Conservation (phyloP, 2,888 invertebrate genomes). For the Nasonia oneida region DNA sequence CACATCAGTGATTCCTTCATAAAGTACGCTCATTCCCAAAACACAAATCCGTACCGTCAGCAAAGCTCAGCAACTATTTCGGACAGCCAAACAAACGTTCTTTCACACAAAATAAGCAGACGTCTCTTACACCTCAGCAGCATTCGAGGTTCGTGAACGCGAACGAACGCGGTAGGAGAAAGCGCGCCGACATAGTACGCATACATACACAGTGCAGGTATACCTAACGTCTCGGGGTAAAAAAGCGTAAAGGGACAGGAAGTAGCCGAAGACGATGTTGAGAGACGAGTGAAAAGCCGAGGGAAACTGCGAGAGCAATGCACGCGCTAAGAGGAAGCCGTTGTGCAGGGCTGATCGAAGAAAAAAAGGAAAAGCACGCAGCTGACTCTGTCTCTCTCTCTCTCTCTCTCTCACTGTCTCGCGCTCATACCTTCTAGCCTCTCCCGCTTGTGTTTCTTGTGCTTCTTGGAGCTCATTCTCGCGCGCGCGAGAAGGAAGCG, state of each 20-base stretch:
- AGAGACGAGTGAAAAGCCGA: background rate
- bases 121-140: background rate
- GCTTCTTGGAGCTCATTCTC: conserved; percentile 76
- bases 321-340: background rate
- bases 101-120: background rate
- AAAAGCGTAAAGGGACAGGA: background rate
- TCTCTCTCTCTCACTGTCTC: conserved; percentile 57
- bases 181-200: background rate
- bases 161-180: background rate
- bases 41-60: background rate
- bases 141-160: background rate
- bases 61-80: background rate
- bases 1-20: too few species aligned
- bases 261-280: background rate
- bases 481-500: conserved; percentile 25
- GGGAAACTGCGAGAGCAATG: background rate
- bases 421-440: conserved; percentile 73
- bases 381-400: conserved; percentile 59
- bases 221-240: background rate
- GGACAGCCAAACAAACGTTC: background rate
- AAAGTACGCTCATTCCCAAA: too few species aligned
- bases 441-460: conserved; percentile 78
- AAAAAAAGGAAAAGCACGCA: background rate
- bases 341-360: background rate
- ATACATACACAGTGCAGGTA: background rate